Percentiles rank a stretch among this genome's conserved stretches.
phyloP scores from a whole-genome alignment of 1,140 invertebrate genomes.

The Caenorhabditis elegans region WBcel235 BX284606.5:12873501-12874000 shows the following conservation, averaged over 20 bases:
- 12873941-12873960: not conserved
- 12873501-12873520: too few relatives aligned
- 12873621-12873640: constrained; percentile 8
- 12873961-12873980: not conserved
- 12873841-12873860: not conserved
- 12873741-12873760: constrained; percentile 12
- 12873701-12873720: constrained; percentile 26
- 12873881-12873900: not conserved
- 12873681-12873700: constrained; percentile 14
- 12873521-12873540: too few relatives aligned
- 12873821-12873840: not conserved
- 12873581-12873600: not conserved
- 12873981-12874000: too few relatives aligned
- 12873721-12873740: constrained; percentile 20
- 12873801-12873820: not conserved
- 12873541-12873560: too few relatives aligned
- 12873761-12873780: not conserved
- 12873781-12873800: not conserved
- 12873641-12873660: not conserved
- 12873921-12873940: not conserved
- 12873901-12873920: not conserved
- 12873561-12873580: not conserved
- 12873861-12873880: not conserved
- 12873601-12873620: constrained; percentile 10
- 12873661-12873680: constrained; percentile 22